phyloP scores from a whole-genome alignment of 2,888 invertebrate species.

The Plutella xylostella region DNA sequence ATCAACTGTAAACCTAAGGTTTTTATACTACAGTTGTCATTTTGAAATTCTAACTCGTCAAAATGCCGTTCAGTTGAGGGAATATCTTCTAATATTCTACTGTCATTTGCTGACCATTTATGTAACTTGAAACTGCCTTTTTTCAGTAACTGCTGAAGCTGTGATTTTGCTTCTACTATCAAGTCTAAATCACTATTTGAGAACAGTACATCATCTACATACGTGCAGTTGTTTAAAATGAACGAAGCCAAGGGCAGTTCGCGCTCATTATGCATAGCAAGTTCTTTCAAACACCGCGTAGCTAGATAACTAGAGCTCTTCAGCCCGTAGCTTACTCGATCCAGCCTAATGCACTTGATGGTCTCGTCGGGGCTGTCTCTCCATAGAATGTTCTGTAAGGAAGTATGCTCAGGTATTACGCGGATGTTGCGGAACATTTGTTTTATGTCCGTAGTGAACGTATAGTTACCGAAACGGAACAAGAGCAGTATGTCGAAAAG shows the following conservation, averaged over 20 bases:
- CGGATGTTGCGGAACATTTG: conserved; percentile 16
- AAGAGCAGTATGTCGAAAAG: conserved; percentile 17
- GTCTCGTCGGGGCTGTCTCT: neutral
- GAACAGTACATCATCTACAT: conserved; percentile 13
- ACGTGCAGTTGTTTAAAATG: conserved; percentile 10
- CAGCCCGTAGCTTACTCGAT: conserved; percentile 1
- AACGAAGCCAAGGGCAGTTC: conserved; percentile 8
- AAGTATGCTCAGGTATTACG: conserved; percentile 8
- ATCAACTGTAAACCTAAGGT: neutral
- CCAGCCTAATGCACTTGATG: neutral
- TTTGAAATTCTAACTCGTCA: conserved; percentile 13
- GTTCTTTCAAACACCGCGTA: neutral
- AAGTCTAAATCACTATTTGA: neutral
- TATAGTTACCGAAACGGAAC: conserved; percentile 10
- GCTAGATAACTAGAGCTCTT: neutral
- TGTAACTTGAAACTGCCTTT: neutral
- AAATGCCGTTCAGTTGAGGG: conserved; percentile 10
- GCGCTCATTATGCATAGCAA: neutral
- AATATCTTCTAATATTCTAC: neutral
- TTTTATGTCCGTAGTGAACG: conserved; percentile 16
- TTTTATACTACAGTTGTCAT: conserved; percentile 6
- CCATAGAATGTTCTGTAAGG: conserved; percentile 2
- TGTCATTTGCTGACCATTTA: neutral
- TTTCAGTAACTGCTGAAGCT: neutral
- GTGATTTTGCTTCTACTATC: neutral